phyloP scores from a whole-genome alignment of 2,888 invertebrate species.

The Electrophaes corylata region DNA sequence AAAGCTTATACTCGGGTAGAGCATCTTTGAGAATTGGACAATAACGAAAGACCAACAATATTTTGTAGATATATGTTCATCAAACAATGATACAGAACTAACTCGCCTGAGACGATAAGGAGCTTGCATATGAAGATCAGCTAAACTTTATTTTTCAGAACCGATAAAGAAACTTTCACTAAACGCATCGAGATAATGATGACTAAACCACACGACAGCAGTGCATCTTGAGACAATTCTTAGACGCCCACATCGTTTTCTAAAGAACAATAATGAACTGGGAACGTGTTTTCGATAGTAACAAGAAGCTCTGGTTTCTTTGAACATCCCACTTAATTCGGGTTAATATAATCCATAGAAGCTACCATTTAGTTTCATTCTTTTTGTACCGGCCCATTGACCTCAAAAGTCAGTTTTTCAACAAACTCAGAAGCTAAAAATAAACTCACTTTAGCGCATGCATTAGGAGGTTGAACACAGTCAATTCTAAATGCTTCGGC shows the following conservation, averaged over 20 bases:
- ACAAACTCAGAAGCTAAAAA: conserved; percentile 14
- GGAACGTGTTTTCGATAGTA: not conserved
- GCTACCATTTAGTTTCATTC: not conserved
- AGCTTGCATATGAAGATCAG: not conserved
- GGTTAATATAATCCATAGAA: not conserved
- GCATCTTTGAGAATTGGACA: not conserved
- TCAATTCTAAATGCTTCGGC: conserved; percentile 13
- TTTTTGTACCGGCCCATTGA: conserved; percentile 2
- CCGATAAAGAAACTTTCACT: not conserved
- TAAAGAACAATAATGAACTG: not conserved
- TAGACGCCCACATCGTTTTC: not conserved
- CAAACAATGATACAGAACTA: not conserved
- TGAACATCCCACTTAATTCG: not conserved
- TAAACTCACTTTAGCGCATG: conserved; percentile 19
- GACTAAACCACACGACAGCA: not conserved
- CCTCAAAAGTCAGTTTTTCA: conserved; percentile 11
- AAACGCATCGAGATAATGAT: not conserved
- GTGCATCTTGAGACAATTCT: not conserved
- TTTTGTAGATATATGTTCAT: too few species aligned
- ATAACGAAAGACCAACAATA: conserved; percentile 1
- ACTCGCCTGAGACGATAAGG: not conserved
- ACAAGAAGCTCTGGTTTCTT: not conserved
- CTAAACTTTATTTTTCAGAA: not conserved
- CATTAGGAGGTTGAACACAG: conserved; percentile 17
- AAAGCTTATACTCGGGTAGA: not conserved